Conservation (phyloP, 2,113 vertebrate genomes). For the Ophiodon elongatus region DNA sequence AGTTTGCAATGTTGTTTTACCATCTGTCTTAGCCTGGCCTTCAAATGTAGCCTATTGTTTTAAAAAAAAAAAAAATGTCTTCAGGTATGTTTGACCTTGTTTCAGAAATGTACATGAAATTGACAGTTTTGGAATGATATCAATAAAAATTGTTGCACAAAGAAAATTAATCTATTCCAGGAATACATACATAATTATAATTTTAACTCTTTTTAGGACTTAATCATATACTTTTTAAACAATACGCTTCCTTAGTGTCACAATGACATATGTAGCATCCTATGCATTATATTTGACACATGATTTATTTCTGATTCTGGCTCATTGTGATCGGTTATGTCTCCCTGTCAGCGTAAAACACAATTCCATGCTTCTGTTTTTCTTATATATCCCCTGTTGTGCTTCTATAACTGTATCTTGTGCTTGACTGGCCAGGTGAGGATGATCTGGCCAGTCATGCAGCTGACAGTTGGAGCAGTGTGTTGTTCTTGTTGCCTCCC, state of each 20-base stretch:
- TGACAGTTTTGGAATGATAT: not conserved
- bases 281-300: constrained; percentile 16
- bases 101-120: not conserved
- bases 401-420: constrained; percentile 61
- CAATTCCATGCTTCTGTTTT: constrained; percentile 18
- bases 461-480: constrained; percentile 60
- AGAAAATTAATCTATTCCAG: not conserved
- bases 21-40: not conserved
- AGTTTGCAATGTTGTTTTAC: not conserved
- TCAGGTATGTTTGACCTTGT: not conserved
- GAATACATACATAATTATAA: not conserved
- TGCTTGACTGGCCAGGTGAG: constrained; percentile 75
- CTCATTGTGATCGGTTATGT: constrained; percentile 18
- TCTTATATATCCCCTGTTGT: constrained; percentile 44
- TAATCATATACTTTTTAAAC: not conserved
- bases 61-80: not conserved
- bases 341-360: constrained; percentile 25
- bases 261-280: constrained; percentile 9
- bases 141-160: not conserved
- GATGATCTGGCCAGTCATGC: constrained; percentile 69
- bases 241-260: not conserved
- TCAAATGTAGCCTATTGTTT: not conserved
- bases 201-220: not conserved
- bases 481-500: constrained; percentile 52
- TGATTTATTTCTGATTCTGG: constrained; percentile 12